Conservation (phyloP, 2,797 vertebrate species). For the Tinamus major region DNA sequence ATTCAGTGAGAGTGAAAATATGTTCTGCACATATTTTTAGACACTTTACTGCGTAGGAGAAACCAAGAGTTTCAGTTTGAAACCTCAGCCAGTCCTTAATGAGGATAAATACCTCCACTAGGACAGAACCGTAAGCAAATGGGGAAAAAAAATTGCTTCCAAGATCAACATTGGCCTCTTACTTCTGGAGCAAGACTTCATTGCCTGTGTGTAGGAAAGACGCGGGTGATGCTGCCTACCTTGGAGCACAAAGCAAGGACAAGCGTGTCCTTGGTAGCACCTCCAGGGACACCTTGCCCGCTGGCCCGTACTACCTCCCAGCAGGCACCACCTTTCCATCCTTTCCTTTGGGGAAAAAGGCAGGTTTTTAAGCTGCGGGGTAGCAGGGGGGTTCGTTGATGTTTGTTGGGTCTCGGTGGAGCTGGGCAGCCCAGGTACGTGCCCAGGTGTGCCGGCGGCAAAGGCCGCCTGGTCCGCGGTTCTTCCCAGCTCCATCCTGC, state of each 20-base stretch:
- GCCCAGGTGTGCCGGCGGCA: slow-evolving; percentile 24
- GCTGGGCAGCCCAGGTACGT: no score
- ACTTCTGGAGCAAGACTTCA: not conserved
- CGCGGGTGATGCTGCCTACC: not conserved
- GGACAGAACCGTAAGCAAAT: not conserved
- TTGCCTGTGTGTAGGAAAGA: accelerated
- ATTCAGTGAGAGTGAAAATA: not conserved
- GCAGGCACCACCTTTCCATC: not conserved
- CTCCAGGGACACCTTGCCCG: not conserved
- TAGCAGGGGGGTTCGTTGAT: no score
- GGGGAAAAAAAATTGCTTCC: not conserved
- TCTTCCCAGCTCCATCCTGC: not conserved
- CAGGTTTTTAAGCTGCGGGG: not conserved
- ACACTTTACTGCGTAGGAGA: not conserved
- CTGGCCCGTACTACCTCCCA: not conserved
- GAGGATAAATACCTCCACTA: not conserved
- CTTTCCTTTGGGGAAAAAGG: not conserved
- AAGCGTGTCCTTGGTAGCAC: not conserved
- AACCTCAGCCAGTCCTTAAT: not conserved
- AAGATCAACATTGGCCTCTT: not conserved
- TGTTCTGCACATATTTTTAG: not conserved
- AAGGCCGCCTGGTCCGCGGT: not conserved
- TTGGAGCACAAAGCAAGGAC: not conserved
- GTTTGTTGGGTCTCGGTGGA: no score
- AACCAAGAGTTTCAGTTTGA: not conserved